A percentile compares a stretch with the other conserved stretches of the same genome.
Conservation (phyloP, 2,113 vertebrate species). For the Aepyceros melampus region DNA sequence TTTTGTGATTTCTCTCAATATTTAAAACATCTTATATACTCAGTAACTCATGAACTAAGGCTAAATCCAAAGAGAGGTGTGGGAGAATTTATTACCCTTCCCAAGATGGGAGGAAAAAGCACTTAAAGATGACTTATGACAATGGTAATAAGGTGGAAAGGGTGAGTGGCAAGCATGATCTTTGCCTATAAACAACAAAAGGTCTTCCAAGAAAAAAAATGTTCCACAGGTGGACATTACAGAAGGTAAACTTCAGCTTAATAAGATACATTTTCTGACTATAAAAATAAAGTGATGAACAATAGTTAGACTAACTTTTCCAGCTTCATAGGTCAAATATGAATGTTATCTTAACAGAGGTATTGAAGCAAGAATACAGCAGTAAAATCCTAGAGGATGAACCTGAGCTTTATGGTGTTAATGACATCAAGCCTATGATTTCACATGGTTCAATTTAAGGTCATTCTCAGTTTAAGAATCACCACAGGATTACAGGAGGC, state of each 20-base stretch:
- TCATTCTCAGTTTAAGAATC: neutral
- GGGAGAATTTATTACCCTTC: neutral
- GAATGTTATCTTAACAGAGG: neutral
- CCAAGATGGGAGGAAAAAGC: neutral
- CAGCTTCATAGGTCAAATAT: neutral
- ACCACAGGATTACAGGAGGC: neutral
- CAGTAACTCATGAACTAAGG: neutral
- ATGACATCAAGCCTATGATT: neutral
- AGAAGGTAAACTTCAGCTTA: neutral
- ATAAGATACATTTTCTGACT: neutral
- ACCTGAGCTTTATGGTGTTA: neutral
- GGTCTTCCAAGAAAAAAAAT: neutral
- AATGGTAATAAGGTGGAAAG: neutral
- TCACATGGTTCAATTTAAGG: neutral
- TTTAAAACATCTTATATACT: neutral
- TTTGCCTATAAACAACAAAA: neutral
- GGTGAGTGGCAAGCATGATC: neutral
- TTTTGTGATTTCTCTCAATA: neutral
- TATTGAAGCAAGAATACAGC: neutral
- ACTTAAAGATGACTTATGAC: neutral
- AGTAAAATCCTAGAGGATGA: neutral
- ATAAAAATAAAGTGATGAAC: neutral
- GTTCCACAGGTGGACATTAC: neutral
- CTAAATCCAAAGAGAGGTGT: neutral
- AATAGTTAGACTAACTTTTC: neutral